These are phyloP conservation scores for Blennius ocellaris DNA, from an alignment of 2,113 vertebrate genomes.

Conservation along the genomic window DNA sequence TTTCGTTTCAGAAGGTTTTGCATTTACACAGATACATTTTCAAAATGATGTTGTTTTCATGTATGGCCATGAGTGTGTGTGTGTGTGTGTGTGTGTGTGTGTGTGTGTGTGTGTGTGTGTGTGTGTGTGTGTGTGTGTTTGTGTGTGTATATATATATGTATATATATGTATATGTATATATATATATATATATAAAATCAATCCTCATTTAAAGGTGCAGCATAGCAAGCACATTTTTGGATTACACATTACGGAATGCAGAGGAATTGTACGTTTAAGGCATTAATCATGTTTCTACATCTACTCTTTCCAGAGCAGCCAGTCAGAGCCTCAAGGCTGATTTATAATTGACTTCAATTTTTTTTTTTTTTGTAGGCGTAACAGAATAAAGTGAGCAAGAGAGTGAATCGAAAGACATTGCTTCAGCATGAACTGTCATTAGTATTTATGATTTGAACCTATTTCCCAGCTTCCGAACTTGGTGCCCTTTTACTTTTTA, in stretches of 20 bases:
- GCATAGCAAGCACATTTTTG: slow-evolving; percentile 21
- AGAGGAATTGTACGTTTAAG: slow-evolving; percentile 8
- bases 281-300: slow-evolving; percentile 22
- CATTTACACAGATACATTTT: too few species aligned
- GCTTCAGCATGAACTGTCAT: not conserved
- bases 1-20: too few species aligned
- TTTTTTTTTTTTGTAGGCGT: not conserved
- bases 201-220: slow-evolving; percentile 24
- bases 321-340: slow-evolving; percentile 4
- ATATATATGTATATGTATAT: too few species aligned
- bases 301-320: slow-evolving; percentile 17
- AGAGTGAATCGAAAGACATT: not conserved
- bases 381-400: slow-evolving; percentile 10
- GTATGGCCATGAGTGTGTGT: too few species aligned
- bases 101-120: too few species aligned
- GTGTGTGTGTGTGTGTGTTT: too few species aligned
- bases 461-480: not conserved
- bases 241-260: slow-evolving; percentile 11
- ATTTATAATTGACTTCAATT: slow-evolving; percentile 9
- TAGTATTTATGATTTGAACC: slow-evolving; percentile 4
- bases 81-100: too few species aligned
- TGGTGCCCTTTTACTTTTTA: slow-evolving; percentile 12
- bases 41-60: too few species aligned
- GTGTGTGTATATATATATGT: too few species aligned
- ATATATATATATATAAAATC: too few species aligned